Conservation (phyloP, 2,797 vertebrate genomes). For the Carduelis carduelis region DNA sequence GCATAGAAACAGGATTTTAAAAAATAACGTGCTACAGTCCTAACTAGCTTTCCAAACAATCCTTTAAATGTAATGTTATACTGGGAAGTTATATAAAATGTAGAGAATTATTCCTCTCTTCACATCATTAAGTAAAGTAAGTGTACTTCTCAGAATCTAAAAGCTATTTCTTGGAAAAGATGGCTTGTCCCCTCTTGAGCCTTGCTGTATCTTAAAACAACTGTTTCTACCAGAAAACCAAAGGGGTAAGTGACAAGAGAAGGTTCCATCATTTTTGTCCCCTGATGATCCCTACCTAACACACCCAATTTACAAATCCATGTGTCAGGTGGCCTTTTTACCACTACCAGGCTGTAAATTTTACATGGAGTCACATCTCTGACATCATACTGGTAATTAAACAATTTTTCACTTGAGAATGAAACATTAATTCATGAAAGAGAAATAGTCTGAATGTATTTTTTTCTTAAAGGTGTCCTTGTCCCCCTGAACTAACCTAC, state of each 20-base stretch:
- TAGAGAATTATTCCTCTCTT: slow-evolving; percentile 21
- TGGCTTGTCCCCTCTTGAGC: background rate
- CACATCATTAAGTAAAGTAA: slow-evolving; percentile 21
- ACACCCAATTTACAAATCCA: background rate
- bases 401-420: background rate
- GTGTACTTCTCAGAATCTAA: slow-evolving; percentile 26
- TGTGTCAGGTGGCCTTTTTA: background rate
- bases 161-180: slow-evolving; percentile 42
- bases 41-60: slow-evolving; percentile 31
- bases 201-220: background rate
- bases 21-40: slow-evolving; percentile 14
- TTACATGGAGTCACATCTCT: background rate
- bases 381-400: background rate
- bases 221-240: background rate
- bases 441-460: background rate
- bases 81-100: slow-evolving; percentile 19
- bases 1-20: background rate
- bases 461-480: background rate
- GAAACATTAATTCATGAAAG: background rate
- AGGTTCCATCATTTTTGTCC: background rate
- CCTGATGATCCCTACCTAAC: background rate
- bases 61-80: background rate
- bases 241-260: background rate
- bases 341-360: background rate
- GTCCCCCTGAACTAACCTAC: background rate